Evolutionary conservation across 2,113 vertebrate genomes (phyloP), one percentile per base, ranked within the genome.

Genomic region (Gambusia holbrooki): DNA sequence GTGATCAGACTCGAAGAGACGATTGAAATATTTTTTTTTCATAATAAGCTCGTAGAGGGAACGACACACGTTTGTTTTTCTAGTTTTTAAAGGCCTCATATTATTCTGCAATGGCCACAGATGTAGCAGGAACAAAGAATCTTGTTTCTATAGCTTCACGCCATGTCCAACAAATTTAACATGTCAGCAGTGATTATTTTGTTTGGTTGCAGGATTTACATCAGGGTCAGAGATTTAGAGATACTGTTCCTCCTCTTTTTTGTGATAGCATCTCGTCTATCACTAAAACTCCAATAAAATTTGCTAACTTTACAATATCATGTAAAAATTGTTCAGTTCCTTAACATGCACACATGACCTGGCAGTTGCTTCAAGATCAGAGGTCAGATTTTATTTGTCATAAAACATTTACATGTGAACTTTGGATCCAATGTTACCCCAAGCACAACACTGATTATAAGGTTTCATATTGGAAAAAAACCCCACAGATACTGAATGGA

Each of bases 401-500:
- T 83, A 71, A 88, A 84, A 48, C 6, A 48, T 17, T 66, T 17
- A 2, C 25, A 32, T 66, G 51, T 74, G 86, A 83, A 68, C 84
- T 87, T 79, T 85, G 80, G 62, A 62, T 37, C 63, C 35, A 51
- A 51, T 66, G 51, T 77, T n/a, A 32, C 14, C 22, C 3, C 69
- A 51, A 69, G 33, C 25, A 76, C 69, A 37, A 40, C 61, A 58
- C 22, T 63, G 37, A n/a, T 58, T 32, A 63, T 0, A 54, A 29
- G 70, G 67, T 10, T 74, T 61, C 15, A 62, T 35, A 0, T 8
- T 17, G 27, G 3, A 0, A 66, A 35, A 58, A 1, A 8, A 14
- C 28, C 1, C 58, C 9, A 73, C 40, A 65, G 19, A 42, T 51
- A 51, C 25, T n/a, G 22, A 73, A 62, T 37, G 17, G 19, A 70